These are phyloP conservation scores for Oryzias celebensis DNA, from an alignment of 2,113 vertebrate genomes.

Conservation along the genomic window DNA sequence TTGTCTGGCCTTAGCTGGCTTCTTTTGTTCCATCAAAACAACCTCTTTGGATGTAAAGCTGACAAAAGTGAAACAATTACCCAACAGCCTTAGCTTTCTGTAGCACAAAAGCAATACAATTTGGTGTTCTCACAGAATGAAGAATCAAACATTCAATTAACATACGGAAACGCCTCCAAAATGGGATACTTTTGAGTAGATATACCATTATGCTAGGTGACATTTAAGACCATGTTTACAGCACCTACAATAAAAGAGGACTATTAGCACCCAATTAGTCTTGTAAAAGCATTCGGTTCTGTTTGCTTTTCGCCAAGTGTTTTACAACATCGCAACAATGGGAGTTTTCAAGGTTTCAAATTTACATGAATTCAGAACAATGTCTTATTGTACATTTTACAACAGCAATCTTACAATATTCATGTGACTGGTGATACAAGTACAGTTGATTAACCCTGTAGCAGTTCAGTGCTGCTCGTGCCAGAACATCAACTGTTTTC, in stretches of 20 bases:
- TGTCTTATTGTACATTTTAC: neutral
- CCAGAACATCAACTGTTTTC: too few species aligned
- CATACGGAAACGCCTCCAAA: constrained; percentile 8
- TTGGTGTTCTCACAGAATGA: constrained; percentile 6
- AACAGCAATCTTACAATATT: too few species aligned
- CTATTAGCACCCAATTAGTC: constrained; percentile 73
- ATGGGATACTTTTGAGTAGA: constrained; percentile 26
- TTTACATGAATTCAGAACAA: constrained; percentile 1
- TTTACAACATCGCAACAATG: constrained; percentile 11
- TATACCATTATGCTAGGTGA: constrained; percentile 48
- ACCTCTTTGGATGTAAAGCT: neutral
- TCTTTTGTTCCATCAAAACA: constrained; percentile 30
- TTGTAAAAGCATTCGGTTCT: constrained; percentile 49
- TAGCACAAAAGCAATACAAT: constrained; percentile 14
- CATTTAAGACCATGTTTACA: constrained; percentile 73
- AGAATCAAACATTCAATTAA: neutral
- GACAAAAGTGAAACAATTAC: neutral
- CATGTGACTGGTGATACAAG: too few species aligned
- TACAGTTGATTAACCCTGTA: too few species aligned
- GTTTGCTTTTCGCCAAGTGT: constrained; percentile 21
- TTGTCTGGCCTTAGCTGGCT: constrained; percentile 13
- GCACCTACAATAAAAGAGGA: constrained; percentile 61
- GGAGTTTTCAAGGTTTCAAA: constrained; percentile 24
- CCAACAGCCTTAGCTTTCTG: neutral
- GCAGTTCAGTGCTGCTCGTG: too few species aligned